Base-by-base conservation (phyloP, 1,140 invertebrate species). In the Drosophila fuyamai region DNA sequence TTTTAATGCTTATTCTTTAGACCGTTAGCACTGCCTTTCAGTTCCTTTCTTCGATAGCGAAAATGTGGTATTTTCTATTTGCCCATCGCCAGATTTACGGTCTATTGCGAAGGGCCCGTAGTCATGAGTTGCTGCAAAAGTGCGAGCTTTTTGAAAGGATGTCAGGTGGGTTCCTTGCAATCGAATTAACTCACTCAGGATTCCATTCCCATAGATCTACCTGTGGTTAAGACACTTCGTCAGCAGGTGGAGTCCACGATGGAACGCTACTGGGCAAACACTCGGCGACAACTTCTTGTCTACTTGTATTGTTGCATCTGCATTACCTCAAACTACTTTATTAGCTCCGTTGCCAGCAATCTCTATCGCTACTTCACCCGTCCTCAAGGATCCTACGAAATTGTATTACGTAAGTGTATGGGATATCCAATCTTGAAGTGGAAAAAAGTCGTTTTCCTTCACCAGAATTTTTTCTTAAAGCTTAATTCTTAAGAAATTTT, bases 11-110 rank as follows among this genome's bases (percentile, higher is more conserved):
- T 27, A 44, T 74, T 32, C 2, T 16, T 23, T 5, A 91, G 90
- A 63, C 73, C 8, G 56, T 86, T 46, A 77, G 79, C 50, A 90
- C 85, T 0, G 72, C 81, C 1, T 58, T 91, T 1, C 80, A 84
- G 71, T 81, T 84, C 0, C n/a, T 81, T 0, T 77, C 82, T 14
- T 83, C 90, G 5, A 43, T 84, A 35, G 41, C 76, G 5, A 91
- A 91, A 50, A 79, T 91, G 85, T 47, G 84, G 16, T 91, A 88
- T 40, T 88, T 59, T 48, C 76, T 91, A 0, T 59, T 79, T 23
- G 70, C 73, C 10, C 82, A 91, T 18, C 62, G 51, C 0, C 70
- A 61, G 32, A 74, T 91, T 9, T 81, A 76, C 47, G 18, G 57
- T 8, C 54, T 91, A 7, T 16, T 91, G 16, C 51, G 72, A 18